Evolutionary conservation across 1,140 invertebrate genomes (phyloP), one percentile per base, ranked within the genome.

Genomic region (Melipona quadrifasciata): DNA sequence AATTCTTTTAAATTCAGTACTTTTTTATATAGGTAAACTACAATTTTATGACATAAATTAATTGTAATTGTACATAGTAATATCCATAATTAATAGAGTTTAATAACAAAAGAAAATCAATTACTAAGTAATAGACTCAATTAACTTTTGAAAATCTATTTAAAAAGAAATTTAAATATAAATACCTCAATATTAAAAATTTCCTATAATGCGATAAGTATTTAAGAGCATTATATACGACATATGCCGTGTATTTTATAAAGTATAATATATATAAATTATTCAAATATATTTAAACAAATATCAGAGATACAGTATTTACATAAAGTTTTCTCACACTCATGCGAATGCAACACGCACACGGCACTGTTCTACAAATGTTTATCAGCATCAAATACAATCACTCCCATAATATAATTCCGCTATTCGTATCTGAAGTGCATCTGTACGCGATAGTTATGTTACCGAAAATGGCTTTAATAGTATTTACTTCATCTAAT

Each of bases 241-340:
- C 39, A 61, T 24, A n/a, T 19, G 21, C 64, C 8, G 10, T 64
- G 55, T 80, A 64, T 65, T 55, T 73, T 53, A 31, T 81, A 76
- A 27, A 57, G 31, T 68, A 64, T 57, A 31, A 75, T 84, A 57
- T 91, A 88, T 94, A 94, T 94, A 94, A 95, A 94, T 94, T 93
- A 94, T 92, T 93, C 91, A 94, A 93, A 93, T 94, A 94, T 94
- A 94, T 93, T 94, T 93, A 94, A 94, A 94, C 93, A 94, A 93
- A 92, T 90, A 90, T 91, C 82, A 91, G 87, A 91, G 88, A 91
- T 91, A 94, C 91, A 94, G 84, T 94, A 94, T 94, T 92, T 94
- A 95, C 93, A 94, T 87, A 84, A 92, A 90, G 88, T 90, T 90
- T 85, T 84, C 89, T 89, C 91, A 93, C 89, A 89, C 86, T 92